phyloP scores from a whole-genome alignment of 2,797 vertebrate species.

The Accipiter superciliosus region DNA sequence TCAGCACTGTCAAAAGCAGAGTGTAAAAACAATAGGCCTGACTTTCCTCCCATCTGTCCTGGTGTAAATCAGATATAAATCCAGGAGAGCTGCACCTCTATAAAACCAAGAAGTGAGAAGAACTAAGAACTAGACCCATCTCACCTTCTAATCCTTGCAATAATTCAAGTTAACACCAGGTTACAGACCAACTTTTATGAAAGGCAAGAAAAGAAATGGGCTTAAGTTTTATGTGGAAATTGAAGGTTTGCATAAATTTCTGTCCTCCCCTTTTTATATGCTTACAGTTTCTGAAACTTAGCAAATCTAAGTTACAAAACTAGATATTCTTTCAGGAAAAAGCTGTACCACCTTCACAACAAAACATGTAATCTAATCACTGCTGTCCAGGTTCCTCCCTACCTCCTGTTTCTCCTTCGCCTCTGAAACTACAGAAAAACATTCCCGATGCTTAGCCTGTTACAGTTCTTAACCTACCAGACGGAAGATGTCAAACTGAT shows the following conservation, averaged over 20 bases:
- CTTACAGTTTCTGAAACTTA: slow-evolving; percentile 7
- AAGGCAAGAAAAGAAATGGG: neutral
- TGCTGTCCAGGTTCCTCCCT: neutral
- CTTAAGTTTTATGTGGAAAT: slow-evolving; percentile 19
- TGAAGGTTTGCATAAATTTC: neutral
- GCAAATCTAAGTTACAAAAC: neutral
- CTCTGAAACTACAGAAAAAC: neutral
- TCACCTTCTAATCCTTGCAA: slow-evolving; percentile 18
- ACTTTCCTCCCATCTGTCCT: neutral
- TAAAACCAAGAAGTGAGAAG: slow-evolving; percentile 19
- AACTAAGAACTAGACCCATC: neutral
- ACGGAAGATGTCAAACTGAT: neutral
- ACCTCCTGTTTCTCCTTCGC: neutral
- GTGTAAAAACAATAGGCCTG: slow-evolving; percentile 27
- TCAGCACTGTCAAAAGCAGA: slow-evolving; percentile 35
- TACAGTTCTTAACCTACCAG: neutral
- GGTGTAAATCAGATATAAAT: slow-evolving; percentile 33
- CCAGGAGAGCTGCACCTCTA: neutral
- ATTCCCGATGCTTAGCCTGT: neutral
- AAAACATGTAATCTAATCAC: neutral
- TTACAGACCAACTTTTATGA: neutral
- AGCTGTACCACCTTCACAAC: neutral
- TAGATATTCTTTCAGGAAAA: neutral
- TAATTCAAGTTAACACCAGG: neutral
- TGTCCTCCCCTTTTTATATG: neutral